phyloP scores from a whole-genome alignment of 92 coral and sea anemone genomes.

The Ricordea florida region DNA sequence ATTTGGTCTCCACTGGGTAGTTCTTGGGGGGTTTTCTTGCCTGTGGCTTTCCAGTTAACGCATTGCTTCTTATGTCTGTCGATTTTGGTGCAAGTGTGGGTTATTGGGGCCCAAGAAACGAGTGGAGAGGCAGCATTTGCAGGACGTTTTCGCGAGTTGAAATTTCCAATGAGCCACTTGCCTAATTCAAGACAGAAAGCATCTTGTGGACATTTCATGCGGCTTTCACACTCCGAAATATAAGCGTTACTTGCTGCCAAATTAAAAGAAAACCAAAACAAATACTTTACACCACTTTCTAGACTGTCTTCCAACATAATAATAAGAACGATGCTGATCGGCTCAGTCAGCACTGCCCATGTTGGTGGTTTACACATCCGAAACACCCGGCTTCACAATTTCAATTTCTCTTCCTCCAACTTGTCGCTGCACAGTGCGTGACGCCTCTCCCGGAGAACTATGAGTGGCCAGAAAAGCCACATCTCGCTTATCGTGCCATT shows the following conservation, averaged over 20 bases:
- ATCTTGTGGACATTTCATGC: constrained; percentile 6
- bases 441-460: constrained; percentile 35
- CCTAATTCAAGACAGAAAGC: no score
- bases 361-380: constrained; percentile 7
- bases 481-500: no score
- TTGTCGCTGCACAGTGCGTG: no score
- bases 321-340: no score
- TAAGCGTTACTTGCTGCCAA: no score
- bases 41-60: constrained; percentile 31
- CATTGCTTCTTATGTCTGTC: no score
- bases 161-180: no score
- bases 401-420: constrained; percentile 5
- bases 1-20: constrained; percentile 35
- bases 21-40: constrained; percentile 28
- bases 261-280: constrained; percentile 55
- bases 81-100: constrained; percentile 1
- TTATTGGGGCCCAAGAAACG: neutral
- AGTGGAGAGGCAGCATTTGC: neutral
- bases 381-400: constrained; percentile 2
- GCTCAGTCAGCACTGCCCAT: constrained; percentile 40
- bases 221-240: constrained; percentile 15
- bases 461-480: constrained; percentile 48
- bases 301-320: no score
- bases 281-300: constrained; percentile 52
- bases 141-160: constrained; percentile 24